Evolutionary conservation across 2,888 invertebrate genomes (phyloP).

Genomic region (Chymomyza amoena): DNA sequence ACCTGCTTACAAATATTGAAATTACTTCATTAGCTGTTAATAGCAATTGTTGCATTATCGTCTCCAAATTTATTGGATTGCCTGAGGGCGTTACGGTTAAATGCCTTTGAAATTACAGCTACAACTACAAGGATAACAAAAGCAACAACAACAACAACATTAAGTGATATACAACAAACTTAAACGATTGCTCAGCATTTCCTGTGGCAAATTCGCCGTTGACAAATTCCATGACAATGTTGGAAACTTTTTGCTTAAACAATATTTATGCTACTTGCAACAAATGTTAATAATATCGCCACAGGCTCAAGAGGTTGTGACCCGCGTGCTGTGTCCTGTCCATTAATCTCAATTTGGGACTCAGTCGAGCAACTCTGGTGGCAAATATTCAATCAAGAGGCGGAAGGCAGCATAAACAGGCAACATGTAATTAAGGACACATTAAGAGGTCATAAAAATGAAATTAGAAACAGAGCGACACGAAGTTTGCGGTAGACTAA

Average conservation of each 20-base stretch:
- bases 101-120: conserved; percentile 15
- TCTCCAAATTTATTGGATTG: not conserved
- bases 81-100: not conserved
- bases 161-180: not conserved
- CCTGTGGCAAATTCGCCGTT: conserved; percentile 5
- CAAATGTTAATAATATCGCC: conserved; percentile 40
- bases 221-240: conserved; percentile 15
- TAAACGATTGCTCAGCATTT: conserved; percentile 14
- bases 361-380: not conserved
- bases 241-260: conserved; percentile 29
- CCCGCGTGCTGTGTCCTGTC: conserved; percentile 14
- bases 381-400: conserved; percentile 62
- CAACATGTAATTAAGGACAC: conserved; percentile 55
- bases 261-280: conserved; percentile 43
- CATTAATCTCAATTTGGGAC: conserved; percentile 60
- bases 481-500: not conserved
- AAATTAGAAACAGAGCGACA: conserved; percentile 40
- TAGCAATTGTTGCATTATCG: conserved; percentile 34
- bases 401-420: conserved; percentile 9
- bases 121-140: not conserved
- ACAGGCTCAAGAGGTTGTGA: conserved; percentile 1
- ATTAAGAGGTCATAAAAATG: conserved; percentile 67
- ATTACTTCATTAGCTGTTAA: conserved; percentile 56
- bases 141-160: not conserved
- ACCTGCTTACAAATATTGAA: conserved; percentile 20